These are phyloP conservation scores for Oscheius sp. DNA, from an alignment of 1,140 invertebrate genomes.

Conservation along the genomic window DNA sequence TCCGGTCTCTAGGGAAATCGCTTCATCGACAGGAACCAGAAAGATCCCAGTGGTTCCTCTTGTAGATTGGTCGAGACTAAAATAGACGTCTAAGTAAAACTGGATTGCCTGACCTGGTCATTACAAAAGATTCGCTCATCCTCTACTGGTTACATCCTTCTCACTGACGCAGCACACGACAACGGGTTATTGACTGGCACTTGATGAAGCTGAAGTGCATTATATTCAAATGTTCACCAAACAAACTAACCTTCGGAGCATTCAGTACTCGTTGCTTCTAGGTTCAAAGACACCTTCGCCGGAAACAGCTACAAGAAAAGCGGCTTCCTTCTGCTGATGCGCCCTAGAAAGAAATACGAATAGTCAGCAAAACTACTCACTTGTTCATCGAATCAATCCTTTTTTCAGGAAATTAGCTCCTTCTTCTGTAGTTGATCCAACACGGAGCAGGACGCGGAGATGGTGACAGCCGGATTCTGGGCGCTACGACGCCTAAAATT, in stretches of 20 bases:
- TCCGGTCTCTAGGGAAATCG: neutral
- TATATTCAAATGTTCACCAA: too few species aligned
- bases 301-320: slow-evolving; percentile 46
- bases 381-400: slow-evolving; percentile 11
- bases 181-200: slow-evolving; percentile 19
- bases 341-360: neutral
- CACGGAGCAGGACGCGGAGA: slow-evolving; percentile 53
- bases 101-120: too few species aligned
- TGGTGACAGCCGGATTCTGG: slow-evolving; percentile 34
- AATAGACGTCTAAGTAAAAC: too few species aligned
- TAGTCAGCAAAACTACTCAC: too few species aligned
- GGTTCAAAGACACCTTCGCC: slow-evolving; percentile 83
- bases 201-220: neutral
- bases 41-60: slow-evolving; percentile 78
- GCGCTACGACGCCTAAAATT: slow-evolving; percentile 10
- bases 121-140: too few species aligned
- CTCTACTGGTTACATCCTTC: slow-evolving; percentile 66
- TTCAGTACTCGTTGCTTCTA: slow-evolving; percentile 84
- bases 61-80: slow-evolving; percentile 66
- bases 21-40: slow-evolving; percentile 82
- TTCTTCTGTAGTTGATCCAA: slow-evolving; percentile 47
- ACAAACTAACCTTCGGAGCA: slow-evolving; percentile 60
- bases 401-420: slow-evolving; percentile 10
- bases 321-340: slow-evolving; percentile 25
- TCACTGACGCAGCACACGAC: slow-evolving; percentile 42